Base-by-base conservation (phyloP, 2,797 vertebrate species). In the Notolepis coatsorum region DNA sequence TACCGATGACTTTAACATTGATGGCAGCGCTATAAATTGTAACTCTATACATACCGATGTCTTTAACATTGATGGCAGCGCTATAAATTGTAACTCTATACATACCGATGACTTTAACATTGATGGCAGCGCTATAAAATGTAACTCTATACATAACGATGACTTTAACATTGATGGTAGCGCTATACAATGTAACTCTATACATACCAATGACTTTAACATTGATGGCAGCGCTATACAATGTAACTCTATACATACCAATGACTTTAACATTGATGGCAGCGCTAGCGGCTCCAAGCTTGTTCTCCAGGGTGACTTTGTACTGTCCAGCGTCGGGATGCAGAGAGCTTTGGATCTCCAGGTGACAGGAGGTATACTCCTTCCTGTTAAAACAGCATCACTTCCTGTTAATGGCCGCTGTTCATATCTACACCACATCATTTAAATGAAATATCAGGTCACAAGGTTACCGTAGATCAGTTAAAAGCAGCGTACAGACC, bases 201-300 rank as follows among this genome's bases (percentile, higher is more conserved):
- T n/a, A n/a, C n/a, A n/a, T n/a, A n/a, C n/a, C n/a, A n/a, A n/a
- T n/a, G n/a, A n/a, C n/a, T n/a, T n/a, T n/a, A n/a, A n/a, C n/a
- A n/a, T n/a, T n/a, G n/a, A n/a, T n/a, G n/a, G n/a, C n/a, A n/a
- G n/a, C n/a, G n/a, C n/a, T n/a, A n/a, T n/a, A n/a, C n/a, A n/a
- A n/a, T n/a, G n/a, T n/a, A n/a, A n/a, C n/a, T n/a, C n/a, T n/a
- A n/a, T n/a, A n/a, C n/a, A n/a, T 95, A 99, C 97, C 97, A 79
- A 99, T 98, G 81, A 99, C 97, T 96, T 98, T 99, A 83, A 99
- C 94, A 1, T 96, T 97, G 77, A 99, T 90, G 58, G 97, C 94
- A 60, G 92, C 97, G 2, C 97, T 98, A 64, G 94, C 89, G 25
- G 95, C 92, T 75, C 97, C 96, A 13, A 97, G 90, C 28, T 93